Conservation (phyloP, 2,797 vertebrate genomes). For the Hemibagrus guttatus region DNA sequence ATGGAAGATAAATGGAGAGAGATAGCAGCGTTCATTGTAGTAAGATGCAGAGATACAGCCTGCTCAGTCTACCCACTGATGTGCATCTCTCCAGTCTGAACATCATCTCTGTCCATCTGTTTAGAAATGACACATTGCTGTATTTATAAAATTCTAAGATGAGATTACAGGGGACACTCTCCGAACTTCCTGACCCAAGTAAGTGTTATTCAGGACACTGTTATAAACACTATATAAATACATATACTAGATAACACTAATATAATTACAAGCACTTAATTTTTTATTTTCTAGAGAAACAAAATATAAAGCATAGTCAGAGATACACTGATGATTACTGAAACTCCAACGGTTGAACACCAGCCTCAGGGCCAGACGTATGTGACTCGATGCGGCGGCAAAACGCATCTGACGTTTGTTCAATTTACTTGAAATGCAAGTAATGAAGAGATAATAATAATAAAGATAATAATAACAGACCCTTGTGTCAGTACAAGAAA, state of each 20-base stretch:
- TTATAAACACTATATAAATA: too few relatives aligned
- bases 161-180: constrained; percentile 7
- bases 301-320: neutral
- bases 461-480: constrained; percentile 17
- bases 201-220: neutral
- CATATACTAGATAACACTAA: neutral
- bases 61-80: constrained; percentile 65
- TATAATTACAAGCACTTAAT: neutral
- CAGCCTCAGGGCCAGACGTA: neutral
- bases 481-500: neutral
- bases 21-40: constrained; percentile 27
- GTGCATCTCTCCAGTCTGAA: constrained; percentile 47
- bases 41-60: constrained; percentile 43
- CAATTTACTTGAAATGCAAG: constrained; percentile 17
- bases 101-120: constrained; percentile 31
- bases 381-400: neutral
- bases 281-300: neutral
- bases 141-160: constrained; percentile 29
- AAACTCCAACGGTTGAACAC: too few relatives aligned
- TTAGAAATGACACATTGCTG: constrained; percentile 2
- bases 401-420: neutral
- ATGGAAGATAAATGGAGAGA: constrained; percentile 22
- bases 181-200: constrained; percentile 47
- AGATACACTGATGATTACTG: neutral
- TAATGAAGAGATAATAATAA: constrained; percentile 16